A percentile compares a stretch with the other conserved stretches of the same genome.
phyloP scores from a whole-genome alignment of 2,113 vertebrate genomes.

The Paralichthys olivaceus region DNA sequence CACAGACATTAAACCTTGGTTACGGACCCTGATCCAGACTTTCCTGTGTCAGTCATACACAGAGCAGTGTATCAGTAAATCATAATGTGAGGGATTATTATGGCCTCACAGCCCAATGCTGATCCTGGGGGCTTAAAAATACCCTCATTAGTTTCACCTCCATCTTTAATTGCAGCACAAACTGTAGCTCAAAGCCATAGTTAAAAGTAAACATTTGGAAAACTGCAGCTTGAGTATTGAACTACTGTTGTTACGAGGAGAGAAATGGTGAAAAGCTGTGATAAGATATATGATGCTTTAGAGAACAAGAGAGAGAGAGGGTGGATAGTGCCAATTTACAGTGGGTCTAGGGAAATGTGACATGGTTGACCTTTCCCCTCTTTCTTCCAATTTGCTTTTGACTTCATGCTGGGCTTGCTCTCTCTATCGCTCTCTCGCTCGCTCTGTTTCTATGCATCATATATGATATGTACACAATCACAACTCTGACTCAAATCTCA shows the following conservation, averaged over 20 bases:
- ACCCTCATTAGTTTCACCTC: neutral
- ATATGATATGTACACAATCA: slow-evolving; percentile 2
- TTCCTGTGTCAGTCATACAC: too few relatives aligned
- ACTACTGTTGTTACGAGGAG: too few relatives aligned
- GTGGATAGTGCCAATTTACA: slow-evolving; percentile 16
- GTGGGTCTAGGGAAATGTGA: slow-evolving; percentile 21
- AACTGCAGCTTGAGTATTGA: neutral
- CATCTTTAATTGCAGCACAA: neutral
- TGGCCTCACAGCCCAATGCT: neutral
- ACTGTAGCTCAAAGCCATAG: neutral
- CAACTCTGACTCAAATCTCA: slow-evolving; percentile 6
- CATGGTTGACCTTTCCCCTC: slow-evolving; percentile 39
- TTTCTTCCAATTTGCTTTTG: slow-evolving; percentile 25
- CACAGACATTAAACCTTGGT: too few relatives aligned
- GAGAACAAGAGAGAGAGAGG: neutral
- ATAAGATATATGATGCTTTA: neutral
- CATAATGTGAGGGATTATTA: neutral
- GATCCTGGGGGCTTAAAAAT: neutral
- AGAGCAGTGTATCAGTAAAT: too few relatives aligned
- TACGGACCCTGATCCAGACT: too few relatives aligned
- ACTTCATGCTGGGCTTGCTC: slow-evolving; percentile 6
- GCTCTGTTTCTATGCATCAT: neutral
- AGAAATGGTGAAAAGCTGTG: neutral
- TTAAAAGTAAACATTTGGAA: neutral
- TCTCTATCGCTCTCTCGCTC: too few relatives aligned